Base-by-base conservation (phyloP, 1,140 invertebrate genomes). In the Meteorus sp. region DNA sequence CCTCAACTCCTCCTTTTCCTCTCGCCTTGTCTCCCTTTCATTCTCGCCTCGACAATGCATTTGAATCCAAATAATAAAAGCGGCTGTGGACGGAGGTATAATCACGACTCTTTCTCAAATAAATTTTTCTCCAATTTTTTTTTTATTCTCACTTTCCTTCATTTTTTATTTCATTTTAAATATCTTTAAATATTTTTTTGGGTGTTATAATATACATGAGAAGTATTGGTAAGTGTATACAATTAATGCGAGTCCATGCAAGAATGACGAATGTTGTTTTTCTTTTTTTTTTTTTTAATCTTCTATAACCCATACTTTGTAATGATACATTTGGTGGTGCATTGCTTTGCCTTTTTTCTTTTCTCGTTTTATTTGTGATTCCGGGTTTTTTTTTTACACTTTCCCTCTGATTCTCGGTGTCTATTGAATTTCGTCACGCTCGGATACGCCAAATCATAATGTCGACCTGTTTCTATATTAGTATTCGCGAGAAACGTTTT, bases 61-160 rank as follows among this genome's bases (percentile, higher is more conserved):
- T 59, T 59, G 48, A 48, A 59, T 45, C 48, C 56, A 59, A 52
- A 58, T 58, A n/a, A n/a, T n/a, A 58, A 52, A 59, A 59, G 35
- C 39, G 25, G 19, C 17, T n/a, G n/a, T n/a, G n/a, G n/a, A 39
- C 8, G 35, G 45, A 52, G 35, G 56, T 31, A 52, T 59, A 51
- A 59, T 59, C 47, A 59, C 35, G 7, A 59, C 45, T 52, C 33
- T 9, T 59, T 57, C 29, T 39, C 35, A 35, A n/a, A n/a, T n/a
- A n/a, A n/a, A n/a, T n/a, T n/a, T n/a, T n/a, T n/a, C n/a, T n/a
- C n/a, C n/a, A n/a, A n/a, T 17, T 3, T 39, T 27, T 8, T 52
- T 45, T 44, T 44, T 45, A 20, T n/a, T 44, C 15, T 33, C 45
- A 17, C 19, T 54, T 19, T 27, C 23, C 20, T 15, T 54, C 13